Evolutionary conservation across 2,113 vertebrate genomes (phyloP).

Genomic region (Nipponia nippon): DNA sequence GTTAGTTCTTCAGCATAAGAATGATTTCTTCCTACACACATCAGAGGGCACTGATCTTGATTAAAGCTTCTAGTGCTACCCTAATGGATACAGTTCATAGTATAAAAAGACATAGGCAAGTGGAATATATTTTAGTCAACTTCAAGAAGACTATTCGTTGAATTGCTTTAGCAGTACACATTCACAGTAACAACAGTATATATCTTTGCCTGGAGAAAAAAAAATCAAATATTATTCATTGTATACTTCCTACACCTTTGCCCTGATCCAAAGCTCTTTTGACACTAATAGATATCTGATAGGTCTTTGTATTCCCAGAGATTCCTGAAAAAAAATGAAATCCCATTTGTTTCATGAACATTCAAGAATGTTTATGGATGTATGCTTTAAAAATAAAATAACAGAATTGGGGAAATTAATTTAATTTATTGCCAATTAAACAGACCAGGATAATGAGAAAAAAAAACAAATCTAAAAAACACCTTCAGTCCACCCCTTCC

Average conservation of each 20-base stretch:
- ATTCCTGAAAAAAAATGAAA: background rate
- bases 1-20: background rate
- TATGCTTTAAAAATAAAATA: background rate
- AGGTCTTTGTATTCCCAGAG: background rate
- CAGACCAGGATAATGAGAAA: background rate
- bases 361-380: background rate
- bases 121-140: background rate
- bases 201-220: background rate
- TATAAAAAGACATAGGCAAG: background rate
- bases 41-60: background rate
- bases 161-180: background rate
- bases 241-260: background rate
- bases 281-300: background rate
- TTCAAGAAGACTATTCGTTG: background rate
- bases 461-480: background rate
- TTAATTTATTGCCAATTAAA: background rate
- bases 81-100: background rate
- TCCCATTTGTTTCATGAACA: background rate
- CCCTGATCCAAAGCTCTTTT: background rate
- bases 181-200: background rate
- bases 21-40: background rate
- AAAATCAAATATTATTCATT: background rate
- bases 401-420: background rate
- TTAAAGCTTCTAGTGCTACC: background rate
- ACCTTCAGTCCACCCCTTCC: rapidly evolving